phyloP scores from a whole-genome alignment of 2,113 vertebrate species.

The Caranx melampygus region DNA sequence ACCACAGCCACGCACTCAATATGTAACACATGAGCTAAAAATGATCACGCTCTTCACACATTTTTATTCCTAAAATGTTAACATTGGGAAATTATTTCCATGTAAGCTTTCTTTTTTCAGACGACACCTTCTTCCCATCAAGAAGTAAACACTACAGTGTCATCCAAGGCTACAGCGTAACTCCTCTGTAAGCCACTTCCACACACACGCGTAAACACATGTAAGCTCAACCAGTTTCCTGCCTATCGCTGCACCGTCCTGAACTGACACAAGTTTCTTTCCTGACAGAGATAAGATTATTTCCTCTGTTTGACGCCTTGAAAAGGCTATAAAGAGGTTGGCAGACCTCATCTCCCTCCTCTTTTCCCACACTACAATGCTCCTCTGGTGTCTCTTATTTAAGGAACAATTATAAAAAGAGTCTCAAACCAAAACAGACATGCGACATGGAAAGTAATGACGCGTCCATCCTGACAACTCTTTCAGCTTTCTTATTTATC shows the following conservation, averaged over 20 bases:
- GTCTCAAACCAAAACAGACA: conserved; percentile 58
- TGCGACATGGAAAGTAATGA: conserved; percentile 61
- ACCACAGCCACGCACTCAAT: conserved; percentile 20
- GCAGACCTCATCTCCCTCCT: conserved; percentile 42
- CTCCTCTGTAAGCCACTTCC: conserved; percentile 31
- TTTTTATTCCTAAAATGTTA: neutral
- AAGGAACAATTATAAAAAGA: conserved; percentile 61
- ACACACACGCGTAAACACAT: conserved; percentile 27
- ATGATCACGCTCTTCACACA: neutral
- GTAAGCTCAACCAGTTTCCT: conserved; percentile 73
- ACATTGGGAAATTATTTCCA: neutral
- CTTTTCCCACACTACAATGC: conserved; percentile 67
- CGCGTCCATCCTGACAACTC: conserved; percentile 53
- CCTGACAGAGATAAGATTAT: conserved; percentile 80
- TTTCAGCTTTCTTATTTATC: conserved; percentile 37
- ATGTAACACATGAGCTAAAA: neutral
- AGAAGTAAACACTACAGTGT: conserved; percentile 71
- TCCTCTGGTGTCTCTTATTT: conserved; percentile 65
- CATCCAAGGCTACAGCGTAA: conserved; percentile 36
- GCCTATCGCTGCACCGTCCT: conserved; percentile 52
- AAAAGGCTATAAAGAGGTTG: conserved; percentile 68
- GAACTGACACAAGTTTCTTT: conserved; percentile 80
- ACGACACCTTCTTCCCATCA: conserved; percentile 49
- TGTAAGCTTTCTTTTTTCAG: conserved; percentile 52
- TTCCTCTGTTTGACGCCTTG: conserved; percentile 83